Percentiles rank a stretch among this genome's conserved stretches.
Evolutionary conservation across 2,888 invertebrate genomes (phyloP).

Genomic region (Hyposoter dolosus): DNA sequence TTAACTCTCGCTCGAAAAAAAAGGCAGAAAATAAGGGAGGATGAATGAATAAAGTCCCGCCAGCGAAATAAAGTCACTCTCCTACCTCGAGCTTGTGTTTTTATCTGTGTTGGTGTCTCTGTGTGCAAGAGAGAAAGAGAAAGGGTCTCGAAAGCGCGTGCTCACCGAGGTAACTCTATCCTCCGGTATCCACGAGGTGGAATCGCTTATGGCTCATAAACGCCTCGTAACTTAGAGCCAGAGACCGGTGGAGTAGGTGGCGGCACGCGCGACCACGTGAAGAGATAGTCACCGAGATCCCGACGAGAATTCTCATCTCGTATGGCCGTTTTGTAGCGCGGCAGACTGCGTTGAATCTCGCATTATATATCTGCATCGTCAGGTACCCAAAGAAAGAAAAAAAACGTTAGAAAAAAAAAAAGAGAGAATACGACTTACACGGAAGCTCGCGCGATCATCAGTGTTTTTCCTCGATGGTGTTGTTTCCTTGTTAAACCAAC

Average conservation of each 20-base stretch:
- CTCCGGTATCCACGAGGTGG: slow-evolving; percentile 77
- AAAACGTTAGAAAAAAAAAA: slow-evolving; percentile 6
- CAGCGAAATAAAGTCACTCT: slow-evolving; percentile 66
- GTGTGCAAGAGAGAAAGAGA: slow-evolving; percentile 76
- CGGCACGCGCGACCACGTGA: slow-evolving; percentile 69
- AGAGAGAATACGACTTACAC: slow-evolving; percentile 26
- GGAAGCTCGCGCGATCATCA: not conserved
- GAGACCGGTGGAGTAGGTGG: slow-evolving; percentile 73
- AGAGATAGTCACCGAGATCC: slow-evolving; percentile 68
- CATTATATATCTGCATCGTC: slow-evolving; percentile 50
- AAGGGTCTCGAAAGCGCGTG: slow-evolving; percentile 67
- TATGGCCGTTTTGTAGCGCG: slow-evolving; percentile 27
- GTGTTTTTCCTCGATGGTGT: slow-evolving; percentile 13
- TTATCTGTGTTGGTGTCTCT: slow-evolving; percentile 71
- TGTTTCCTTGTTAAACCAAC: slow-evolving; percentile 18
- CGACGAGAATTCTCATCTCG: slow-evolving; percentile 61
- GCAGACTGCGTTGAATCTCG: slow-evolving; percentile 43
- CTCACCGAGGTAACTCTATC: slow-evolving; percentile 80
- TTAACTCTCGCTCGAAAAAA: not conserved
- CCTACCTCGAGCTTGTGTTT: slow-evolving; percentile 72
- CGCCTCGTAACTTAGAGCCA: slow-evolving; percentile 82
- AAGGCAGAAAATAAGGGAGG: slow-evolving; percentile 33
- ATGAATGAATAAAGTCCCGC: slow-evolving; percentile 32
- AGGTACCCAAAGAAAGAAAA: slow-evolving; percentile 11
- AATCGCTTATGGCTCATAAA: slow-evolving; percentile 84